Percentiles rank a stretch among this genome's conserved stretches.
phyloP scores from a whole-genome alignment of 2,797 vertebrate genomes.

The Falco concolor region DNA sequence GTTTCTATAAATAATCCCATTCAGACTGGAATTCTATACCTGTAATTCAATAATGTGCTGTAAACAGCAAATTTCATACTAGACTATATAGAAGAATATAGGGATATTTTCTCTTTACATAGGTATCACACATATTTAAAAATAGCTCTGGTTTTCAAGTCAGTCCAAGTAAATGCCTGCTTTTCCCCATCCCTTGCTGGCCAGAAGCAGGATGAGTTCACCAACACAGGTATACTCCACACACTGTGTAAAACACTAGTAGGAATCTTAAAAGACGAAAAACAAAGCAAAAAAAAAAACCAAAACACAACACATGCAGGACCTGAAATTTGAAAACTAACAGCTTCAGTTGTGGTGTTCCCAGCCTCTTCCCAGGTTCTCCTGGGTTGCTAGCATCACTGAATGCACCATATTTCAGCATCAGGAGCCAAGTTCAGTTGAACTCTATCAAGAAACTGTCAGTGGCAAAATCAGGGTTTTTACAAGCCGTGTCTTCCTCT shows the following conservation, averaged over 20 bases:
- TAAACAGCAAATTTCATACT: neutral
- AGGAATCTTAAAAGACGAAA: neutral
- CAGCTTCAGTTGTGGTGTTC: neutral
- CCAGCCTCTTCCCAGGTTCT: neutral
- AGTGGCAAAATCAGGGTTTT: neutral
- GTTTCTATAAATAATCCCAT: neutral
- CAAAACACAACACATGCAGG: accelerated
- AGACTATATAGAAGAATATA: neutral
- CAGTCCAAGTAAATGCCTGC: neutral
- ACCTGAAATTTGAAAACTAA: neutral
- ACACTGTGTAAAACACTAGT: neutral
- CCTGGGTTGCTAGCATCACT: neutral
- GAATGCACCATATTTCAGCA: neutral
- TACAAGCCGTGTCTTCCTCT: neutral
- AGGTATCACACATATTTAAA: neutral
- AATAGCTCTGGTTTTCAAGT: neutral
- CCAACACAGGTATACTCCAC: neutral
- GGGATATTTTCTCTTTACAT: neutral
- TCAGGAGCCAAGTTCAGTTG: neutral
- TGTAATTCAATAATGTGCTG: neutral
- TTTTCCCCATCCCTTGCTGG: neutral
- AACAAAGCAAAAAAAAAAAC: neutral
- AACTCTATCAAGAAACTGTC: neutral
- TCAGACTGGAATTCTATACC: neutral
- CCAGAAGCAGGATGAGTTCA: neutral